Base-by-base conservation (phyloP, 2,113 vertebrate genomes). In the Cephalopholis sonnerati region DNA sequence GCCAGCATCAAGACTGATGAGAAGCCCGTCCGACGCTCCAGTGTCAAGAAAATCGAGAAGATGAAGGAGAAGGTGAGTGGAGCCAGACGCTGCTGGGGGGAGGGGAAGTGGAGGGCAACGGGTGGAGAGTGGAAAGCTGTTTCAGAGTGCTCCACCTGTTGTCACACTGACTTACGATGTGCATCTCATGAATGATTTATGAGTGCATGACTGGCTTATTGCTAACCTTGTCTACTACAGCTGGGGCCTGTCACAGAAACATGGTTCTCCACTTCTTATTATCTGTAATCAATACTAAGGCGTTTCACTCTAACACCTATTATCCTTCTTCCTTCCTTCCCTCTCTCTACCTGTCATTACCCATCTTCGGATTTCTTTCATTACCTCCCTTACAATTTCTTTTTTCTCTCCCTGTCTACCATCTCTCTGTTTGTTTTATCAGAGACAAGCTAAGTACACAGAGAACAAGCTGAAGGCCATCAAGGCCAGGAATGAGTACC, bases 391-490 rank as follows among this genome's bases (percentile, higher is more conserved):
- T 71, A 27, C 10, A 10, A 15, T 57, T 15, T 46, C 39, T 44
- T 44, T n/a, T 55, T 39, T 44, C 2, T 29, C 41, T 67, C 16
- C 55, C 20, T 11, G 8, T 51, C n/a, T 63, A 3, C 50, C 63
- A 20, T 63, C 2, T 73, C 7, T 78, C 50, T 69, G 64, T 24
- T 20, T 67, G 89, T 91, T 77, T 90, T 90, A 86, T 48, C 86
- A 99, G 98, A 97, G 98, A 90, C 98, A 99, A 92, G 97, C 98
- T 3, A 99, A 99, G 93, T 99, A 99, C 95, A 99, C 98, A 15
- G 98, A 99, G 68, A 99, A 99, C 92, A 97, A 96, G 79, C 96
- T 99, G 94, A 99, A 99, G 93, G 98, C 98, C 61, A 97, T 98
- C 74, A 99, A 99, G 93, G 98, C 98, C 63, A 96, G 98, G 80